Evolutionary conservation across 2,888 invertebrate species (phyloP).

Genomic region (Tanypteryx hageni): DNA sequence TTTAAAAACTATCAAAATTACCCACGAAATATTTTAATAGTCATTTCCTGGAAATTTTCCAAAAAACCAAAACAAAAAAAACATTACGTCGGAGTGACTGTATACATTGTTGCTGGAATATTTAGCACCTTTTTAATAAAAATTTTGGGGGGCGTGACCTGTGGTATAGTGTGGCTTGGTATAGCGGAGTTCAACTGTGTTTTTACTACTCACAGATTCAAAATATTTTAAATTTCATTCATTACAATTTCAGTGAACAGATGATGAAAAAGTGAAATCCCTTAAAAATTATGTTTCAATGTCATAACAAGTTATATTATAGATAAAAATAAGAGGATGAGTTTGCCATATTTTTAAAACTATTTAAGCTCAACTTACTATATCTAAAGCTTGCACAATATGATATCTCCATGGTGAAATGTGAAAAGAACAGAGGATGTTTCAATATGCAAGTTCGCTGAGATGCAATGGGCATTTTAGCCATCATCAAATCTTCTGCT

Average conservation of each 20-base stretch:
- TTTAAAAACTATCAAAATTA: no score
- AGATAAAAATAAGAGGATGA: neutral
- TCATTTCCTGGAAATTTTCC: no score
- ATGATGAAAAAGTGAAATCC: neutral
- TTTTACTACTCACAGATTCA: no score
- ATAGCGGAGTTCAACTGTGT: no score
- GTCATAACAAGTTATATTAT: neutral
- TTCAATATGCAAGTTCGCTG: slow-evolving; percentile 80
- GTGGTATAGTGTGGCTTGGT: no score
- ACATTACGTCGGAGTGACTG: no score
- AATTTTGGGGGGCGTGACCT: no score
- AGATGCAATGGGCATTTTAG: slow-evolving; percentile 80
- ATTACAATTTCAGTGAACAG: neutral
- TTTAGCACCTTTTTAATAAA: no score
- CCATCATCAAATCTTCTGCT: slow-evolving; percentile 78
- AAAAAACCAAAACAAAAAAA: no score
- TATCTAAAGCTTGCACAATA: slow-evolving; percentile 76
- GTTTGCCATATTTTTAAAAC: neutral
- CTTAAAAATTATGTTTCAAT: neutral
- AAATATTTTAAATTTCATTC: neutral
- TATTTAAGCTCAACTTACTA: slow-evolving; percentile 72
- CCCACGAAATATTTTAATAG: no score
- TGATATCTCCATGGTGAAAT: slow-evolving; percentile 79
- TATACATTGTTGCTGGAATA: no score
- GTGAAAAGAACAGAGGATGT: slow-evolving; percentile 79